These are phyloP conservation scores for Serranus cabrilla DNA, from an alignment of 2,797 vertebrate species.

Conservation along the genomic window DNA sequence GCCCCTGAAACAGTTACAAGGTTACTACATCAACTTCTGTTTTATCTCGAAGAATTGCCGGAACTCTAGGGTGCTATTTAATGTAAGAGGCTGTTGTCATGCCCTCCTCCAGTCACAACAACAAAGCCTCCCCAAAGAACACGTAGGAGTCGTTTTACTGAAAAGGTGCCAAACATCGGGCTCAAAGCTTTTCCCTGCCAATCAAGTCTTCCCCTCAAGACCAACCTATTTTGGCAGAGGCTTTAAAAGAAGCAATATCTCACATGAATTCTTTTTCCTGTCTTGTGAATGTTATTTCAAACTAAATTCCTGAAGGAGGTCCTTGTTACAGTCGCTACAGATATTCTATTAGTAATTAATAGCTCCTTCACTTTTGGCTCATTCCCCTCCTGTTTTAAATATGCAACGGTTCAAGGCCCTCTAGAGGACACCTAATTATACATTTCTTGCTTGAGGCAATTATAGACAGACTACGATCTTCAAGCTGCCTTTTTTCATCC, in stretches of 20 bases:
- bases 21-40: slow-evolving; percentile 17
- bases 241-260: slow-evolving; percentile 31
- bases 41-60: slow-evolving; percentile 35
- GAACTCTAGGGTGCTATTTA: slow-evolving; percentile 47
- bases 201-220: slow-evolving; percentile 45
- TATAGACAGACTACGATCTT: slow-evolving; percentile 39
- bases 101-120: slow-evolving; percentile 45
- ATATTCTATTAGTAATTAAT: slow-evolving; percentile 62
- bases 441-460: slow-evolving; percentile 58
- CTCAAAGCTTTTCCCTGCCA: slow-evolving; percentile 51
- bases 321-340: slow-evolving; percentile 19
- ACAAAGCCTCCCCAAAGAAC: slow-evolving; percentile 51
- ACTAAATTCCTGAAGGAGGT: slow-evolving; percentile 50
- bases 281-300: slow-evolving; percentile 36
- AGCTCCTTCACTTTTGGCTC: slow-evolving; percentile 46
- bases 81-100: slow-evolving; percentile 38
- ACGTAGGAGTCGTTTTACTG: slow-evolving; percentile 29
- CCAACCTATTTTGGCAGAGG: slow-evolving; percentile 13
- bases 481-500: slow-evolving; percentile 9
- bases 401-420: slow-evolving; percentile 57
- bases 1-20: slow-evolving; percentile 6
- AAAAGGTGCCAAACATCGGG: slow-evolving; percentile 43
- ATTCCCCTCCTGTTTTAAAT: slow-evolving; percentile 59
- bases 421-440: slow-evolving; percentile 61
- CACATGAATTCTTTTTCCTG: slow-evolving; percentile 14